Base-by-base conservation (phyloP, 2,113 vertebrate species). In the Cichladusa arquata region DNA sequence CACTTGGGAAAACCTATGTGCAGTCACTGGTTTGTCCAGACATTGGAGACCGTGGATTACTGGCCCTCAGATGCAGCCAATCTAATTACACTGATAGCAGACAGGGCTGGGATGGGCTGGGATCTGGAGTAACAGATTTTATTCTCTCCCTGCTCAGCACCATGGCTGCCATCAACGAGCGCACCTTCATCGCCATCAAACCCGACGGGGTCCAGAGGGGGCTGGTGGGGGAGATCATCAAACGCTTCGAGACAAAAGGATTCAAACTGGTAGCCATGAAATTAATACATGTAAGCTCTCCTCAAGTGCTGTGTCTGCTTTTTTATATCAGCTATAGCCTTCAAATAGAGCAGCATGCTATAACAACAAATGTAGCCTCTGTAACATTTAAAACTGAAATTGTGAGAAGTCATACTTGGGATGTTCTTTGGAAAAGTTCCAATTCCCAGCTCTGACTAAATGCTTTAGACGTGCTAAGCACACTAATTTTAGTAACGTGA, bases 101-200 rank as follows among this genome's bases (percentile, higher is more conserved):
- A 18, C 6, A 1, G 29, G 28, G 12, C 22, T 7, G 1, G 3
- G 28, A 8, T 28, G 67, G 42, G 45, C 53, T 85, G 66, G 9
- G 74, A 4, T 44, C 42, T 24, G 34, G 12, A 77, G 24, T 48
- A 66, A 57, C 3, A 12, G 8, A 10, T 80, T 62, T 14, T 31
- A 19, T 71, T 86, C 42, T 67, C 38, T 47, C 34, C 34, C 42
- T 40, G 14, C 40, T 54, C 71, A 98, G 97, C 85, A 97, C 67
- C 4, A 98, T 98, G 98, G 96, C 97, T 44, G 92, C 71, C n/a
- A 50, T 66, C 5, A 8, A 95, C 0, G 99, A 99, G 58, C 98
- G 98, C 28, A 99, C 99, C 2, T 99, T 99, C 95, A 98, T 99
- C 4, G 99, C 99, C 77, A 98, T 99, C 98, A 99, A 99, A 84